Base-by-base conservation (phyloP, 2,113 vertebrate genomes). In the Rhineura floridana region DNA sequence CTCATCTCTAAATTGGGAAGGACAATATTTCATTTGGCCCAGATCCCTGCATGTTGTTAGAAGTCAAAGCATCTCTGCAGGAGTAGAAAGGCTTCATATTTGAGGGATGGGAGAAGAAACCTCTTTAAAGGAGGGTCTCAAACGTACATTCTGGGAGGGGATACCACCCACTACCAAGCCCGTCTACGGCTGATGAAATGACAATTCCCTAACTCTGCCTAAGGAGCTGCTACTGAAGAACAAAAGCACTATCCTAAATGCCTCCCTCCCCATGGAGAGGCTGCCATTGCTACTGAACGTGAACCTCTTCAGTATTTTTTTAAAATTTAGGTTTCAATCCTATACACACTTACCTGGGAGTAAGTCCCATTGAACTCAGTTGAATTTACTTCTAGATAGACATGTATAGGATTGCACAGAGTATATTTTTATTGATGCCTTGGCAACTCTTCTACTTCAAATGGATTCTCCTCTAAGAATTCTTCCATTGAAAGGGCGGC, bases 401-500 rank as follows among this genome's bases (percentile, higher is more conserved):
- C 15, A 21, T 72, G 70, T 19, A 72, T 72, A 19, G 70, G 70
- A 36, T 19, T 23, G n/a, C 70, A 72, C 70, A 39, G 70, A 9
- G 17, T 3, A 21, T 3, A 46, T 88, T 87, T 2, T 44, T 72
- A 86, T 9, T n/a, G 67, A 46, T 86, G 62, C 76, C 28, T 81
- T 76, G 89, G 9, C 25, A 1, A 0, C 21, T 30, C 42, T 83
- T 79, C 1, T 21, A 75, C 36, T 70, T 82, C 86, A 81, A 62
- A 3, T 28, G 46, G 44, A 30, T 90, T 46, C 83, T 91, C 91
- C 80, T n/a, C n/a, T 33, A 12, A 90, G 77, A 90, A 59, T 10
- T 65, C 88, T 81, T 52, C 25, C 78, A 89, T 90, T 95, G 93
- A 65, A 90, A 50, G 87, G 62, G 91, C n/a, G 13, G 90, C 82